Conservation (phyloP, 2,888 invertebrate genomes). For the Oligia fasciuncula region DNA sequence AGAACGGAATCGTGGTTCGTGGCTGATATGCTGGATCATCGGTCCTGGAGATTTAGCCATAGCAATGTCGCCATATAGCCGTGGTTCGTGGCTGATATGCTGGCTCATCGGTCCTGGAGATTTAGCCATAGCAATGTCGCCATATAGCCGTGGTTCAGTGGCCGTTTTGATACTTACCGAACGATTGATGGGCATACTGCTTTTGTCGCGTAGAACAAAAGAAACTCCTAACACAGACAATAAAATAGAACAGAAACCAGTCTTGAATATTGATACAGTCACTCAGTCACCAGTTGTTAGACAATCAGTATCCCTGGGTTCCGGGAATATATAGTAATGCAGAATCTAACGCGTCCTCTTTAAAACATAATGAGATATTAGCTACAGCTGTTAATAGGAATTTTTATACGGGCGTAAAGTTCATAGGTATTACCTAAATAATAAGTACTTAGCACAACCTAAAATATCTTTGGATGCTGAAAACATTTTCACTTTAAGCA, state of each 20-base stretch:
- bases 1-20: constrained; percentile 7
- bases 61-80: neutral
- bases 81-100: neutral
- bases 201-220: neutral
- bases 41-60: constrained; percentile 11
- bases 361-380: neutral
- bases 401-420: neutral
- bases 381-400: neutral
- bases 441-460: neutral
- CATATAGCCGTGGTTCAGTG: neutral
- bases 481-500: constrained; percentile 3
- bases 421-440: neutral
- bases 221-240: neutral
- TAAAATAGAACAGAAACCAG: neutral
- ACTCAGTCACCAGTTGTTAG: neutral
- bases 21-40: neutral
- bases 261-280: neutral
- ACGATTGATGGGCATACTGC: neutral
- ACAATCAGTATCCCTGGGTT: neutral
- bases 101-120: neutral
- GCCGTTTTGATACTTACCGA: neutral
- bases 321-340: neutral
- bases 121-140: neutral
- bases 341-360: neutral
- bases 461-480: constrained; percentile 8